Percentiles rank a stretch among this genome's conserved stretches.
phyloP scores from a whole-genome alignment of 2,113 vertebrate genomes.

The Deroptyus accipitrinus region DNA sequence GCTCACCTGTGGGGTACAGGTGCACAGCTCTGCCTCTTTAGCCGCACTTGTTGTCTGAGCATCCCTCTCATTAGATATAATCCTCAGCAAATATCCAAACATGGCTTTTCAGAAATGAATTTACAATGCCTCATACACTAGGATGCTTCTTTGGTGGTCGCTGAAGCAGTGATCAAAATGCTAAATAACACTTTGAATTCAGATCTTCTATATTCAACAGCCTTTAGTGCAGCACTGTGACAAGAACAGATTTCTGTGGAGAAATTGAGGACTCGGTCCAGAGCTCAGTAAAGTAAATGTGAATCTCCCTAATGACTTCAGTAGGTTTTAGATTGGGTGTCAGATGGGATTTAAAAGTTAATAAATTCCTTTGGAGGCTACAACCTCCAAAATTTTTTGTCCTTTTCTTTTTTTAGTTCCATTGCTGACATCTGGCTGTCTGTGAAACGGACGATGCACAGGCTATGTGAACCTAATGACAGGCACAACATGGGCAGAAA shows the following conservation, averaged over 20 bases:
- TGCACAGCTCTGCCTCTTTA: neutral
- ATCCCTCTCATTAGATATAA: neutral
- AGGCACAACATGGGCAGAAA: neutral
- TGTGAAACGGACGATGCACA: neutral
- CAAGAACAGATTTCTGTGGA: neutral
- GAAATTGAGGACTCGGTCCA: neutral
- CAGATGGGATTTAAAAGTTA: neutral
- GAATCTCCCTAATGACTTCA: neutral
- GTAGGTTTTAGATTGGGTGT: neutral
- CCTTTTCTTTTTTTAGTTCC: neutral
- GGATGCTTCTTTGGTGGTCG: neutral
- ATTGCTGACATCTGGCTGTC: neutral
- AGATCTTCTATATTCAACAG: neutral
- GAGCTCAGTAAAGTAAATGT: neutral
- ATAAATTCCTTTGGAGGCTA: neutral
- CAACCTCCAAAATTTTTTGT: neutral
- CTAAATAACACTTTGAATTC: neutral
- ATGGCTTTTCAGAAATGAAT: neutral
- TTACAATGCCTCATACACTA: neutral
- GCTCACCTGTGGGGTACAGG: neutral
- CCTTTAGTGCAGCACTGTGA: neutral
- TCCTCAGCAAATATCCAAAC: neutral
- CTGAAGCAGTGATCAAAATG: neutral
- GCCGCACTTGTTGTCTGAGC: accelerated
- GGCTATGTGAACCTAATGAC: neutral